phyloP scores from a whole-genome alignment of 2,888 invertebrate genomes.

The Agonopterix arenella region DNA sequence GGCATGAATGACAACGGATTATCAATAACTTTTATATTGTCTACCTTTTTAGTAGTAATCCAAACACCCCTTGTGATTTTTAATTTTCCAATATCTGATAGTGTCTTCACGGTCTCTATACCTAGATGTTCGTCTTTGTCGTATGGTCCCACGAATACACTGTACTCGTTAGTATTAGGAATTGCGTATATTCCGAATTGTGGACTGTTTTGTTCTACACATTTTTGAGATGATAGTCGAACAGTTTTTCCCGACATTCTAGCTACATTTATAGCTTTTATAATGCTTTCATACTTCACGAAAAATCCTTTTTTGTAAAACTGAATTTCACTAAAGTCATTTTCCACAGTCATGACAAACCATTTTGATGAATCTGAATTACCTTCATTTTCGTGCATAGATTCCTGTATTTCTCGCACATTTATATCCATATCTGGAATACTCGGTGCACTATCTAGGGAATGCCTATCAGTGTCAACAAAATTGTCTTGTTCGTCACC shows the following conservation, averaged over 20 bases:
- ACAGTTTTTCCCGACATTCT: conserved; percentile 65
- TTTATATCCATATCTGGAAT: not conserved
- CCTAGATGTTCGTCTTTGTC: conserved; percentile 53
- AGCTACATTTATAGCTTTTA: conserved; percentile 65
- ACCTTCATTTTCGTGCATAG: not conserved
- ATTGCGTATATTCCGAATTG: conserved; percentile 67
- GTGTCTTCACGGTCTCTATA: conserved; percentile 51
- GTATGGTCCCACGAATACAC: conserved; percentile 64
- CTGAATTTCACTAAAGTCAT: conserved; percentile 71
- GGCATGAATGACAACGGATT: conserved; percentile 56
- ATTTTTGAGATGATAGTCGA: conserved; percentile 52
- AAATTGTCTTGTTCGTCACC: not conserved
- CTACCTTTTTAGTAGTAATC: conserved; percentile 55
- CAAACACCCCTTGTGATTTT: conserved; percentile 54
- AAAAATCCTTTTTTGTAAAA: conserved; percentile 69
- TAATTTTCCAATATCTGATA: conserved; percentile 16
- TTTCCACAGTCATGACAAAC: conserved; percentile 74
- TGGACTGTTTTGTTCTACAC: conserved; percentile 28
- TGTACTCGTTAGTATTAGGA: conserved; percentile 42
- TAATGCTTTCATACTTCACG: conserved; percentile 70
- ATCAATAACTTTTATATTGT: conserved; percentile 54
- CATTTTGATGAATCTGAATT: conserved; percentile 55
- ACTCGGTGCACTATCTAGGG: no score
- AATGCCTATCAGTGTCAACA: not conserved
- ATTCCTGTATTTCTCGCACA: not conserved